Conservation (phyloP, 2,113 vertebrate species). For the Platysteira castanea region DNA sequence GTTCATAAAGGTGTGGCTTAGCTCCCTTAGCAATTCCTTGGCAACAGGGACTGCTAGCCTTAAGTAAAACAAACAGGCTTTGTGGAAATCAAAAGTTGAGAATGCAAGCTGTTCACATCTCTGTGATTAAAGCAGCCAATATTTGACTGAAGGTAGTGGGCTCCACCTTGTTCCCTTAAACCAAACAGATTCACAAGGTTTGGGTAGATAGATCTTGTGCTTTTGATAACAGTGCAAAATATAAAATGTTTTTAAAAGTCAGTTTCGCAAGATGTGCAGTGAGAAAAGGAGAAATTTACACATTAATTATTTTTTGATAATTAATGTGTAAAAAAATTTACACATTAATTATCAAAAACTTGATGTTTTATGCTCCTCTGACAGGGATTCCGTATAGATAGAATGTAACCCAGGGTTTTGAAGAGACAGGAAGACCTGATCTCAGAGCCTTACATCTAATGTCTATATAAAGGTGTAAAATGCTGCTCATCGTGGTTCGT, state of each 20-base stretch:
- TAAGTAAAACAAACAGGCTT: constrained; percentile 57
- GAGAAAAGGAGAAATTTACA: background rate
- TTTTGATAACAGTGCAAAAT: background rate
- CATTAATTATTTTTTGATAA: background rate
- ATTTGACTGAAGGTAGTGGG: background rate
- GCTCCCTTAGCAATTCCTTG: constrained; percentile 42
- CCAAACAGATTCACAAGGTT: background rate
- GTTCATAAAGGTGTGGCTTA: constrained; percentile 56
- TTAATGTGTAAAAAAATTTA: too few species aligned
- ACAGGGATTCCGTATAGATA: background rate
- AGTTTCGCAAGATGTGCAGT: background rate
- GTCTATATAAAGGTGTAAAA: background rate
- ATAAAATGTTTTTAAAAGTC: background rate
- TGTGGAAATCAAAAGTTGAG: constrained; percentile 41
- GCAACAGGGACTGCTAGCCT: constrained; percentile 26
- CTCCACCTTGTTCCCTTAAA: background rate
- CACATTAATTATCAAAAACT: background rate
- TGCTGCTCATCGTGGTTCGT: background rate
- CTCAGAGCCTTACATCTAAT: background rate
- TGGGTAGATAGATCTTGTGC: background rate
- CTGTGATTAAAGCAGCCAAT: background rate
- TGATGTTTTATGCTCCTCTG: background rate
- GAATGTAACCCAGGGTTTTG: background rate
- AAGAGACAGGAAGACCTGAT: background rate
- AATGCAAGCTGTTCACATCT: background rate